Base-by-base conservation (phyloP, 2,797 vertebrate genomes). In the Galaxias olidus region DNA sequence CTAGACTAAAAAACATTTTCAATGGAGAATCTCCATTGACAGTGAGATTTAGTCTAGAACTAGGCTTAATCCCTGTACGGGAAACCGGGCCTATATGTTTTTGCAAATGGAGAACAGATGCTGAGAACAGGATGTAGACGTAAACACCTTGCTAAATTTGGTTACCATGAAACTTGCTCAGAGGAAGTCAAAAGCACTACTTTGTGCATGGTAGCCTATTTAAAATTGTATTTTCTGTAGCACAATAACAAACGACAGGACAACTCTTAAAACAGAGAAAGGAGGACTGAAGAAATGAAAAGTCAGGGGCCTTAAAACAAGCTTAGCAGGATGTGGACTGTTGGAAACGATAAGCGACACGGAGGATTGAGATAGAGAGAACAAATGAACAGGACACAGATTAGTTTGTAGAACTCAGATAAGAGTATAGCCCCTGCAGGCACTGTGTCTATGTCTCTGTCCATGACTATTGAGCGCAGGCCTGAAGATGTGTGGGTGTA, bases 321-420 rank as follows among this genome's bases (percentile, higher is more conserved):
- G 44, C 44, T 43, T 44, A 70, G 78, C 66, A 70, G 78, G 77
- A 82, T 65, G 18, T 65, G 43, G 46, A 46, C 53, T 15, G 48
- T 19, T 66, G 50, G 42, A 40, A 61, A 61, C 72, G 65, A 69
- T 75, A 64, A 74, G 71, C 48, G 50, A 19, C 30, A 57, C 41
- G 40, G 44, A 13, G 45, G 71, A 20, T 30, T 64, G 51, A 82
- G 74, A 79, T 59, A 77, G 68, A 67, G 45, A 65, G 67, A 74
- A 70, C 72, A 73, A 66, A 80, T 62, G 56, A 84, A 61, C 48
- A 68, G 74, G 71, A 77, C 61, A 50, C 66, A 67, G 55, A 72
- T 49, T 59, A 59, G 63, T 59, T 45, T 69, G 73, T 19, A 57
- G 63, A n/a, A 42, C 51, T 43, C 50, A 77, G 83, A 77, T 66